Conservation (phyloP, 2,113 vertebrate species). For the Apistogramma diplotaenia region DNA sequence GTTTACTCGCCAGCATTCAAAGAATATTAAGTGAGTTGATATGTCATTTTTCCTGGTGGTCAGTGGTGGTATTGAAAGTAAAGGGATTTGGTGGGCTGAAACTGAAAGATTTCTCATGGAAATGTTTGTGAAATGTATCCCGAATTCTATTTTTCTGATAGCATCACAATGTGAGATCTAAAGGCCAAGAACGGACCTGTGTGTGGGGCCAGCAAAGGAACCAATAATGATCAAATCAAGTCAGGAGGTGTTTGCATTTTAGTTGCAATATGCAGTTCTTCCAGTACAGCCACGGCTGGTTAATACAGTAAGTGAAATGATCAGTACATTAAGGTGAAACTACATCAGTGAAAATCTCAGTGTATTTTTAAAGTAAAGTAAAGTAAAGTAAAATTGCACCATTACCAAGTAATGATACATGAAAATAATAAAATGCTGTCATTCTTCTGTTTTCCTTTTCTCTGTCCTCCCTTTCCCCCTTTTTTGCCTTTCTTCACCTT, state of each 20-base stretch:
- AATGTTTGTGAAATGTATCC: not conserved
- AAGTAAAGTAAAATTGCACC: not conserved
- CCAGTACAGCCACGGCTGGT: not conserved
- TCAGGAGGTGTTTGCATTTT: too few species aligned
- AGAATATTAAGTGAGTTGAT: slow-evolving; percentile 53
- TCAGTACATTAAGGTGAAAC: not conserved
- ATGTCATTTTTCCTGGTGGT: not conserved
- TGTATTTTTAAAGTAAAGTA: not conserved
- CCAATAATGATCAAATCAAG: not conserved
- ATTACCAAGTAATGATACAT: not conserved
- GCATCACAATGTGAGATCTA: not conserved
- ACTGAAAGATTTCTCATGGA: not conserved
- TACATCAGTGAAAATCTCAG: not conserved
- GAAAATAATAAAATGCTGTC: not conserved
- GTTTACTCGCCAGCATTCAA: slow-evolving; percentile 78
- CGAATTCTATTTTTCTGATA: not conserved
- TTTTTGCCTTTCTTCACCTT: slow-evolving; percentile 8
- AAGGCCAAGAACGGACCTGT: not conserved
- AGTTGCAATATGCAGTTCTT: not conserved
- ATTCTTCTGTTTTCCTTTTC: not conserved
- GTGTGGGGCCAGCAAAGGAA: not conserved
- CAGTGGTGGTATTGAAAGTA: not conserved
- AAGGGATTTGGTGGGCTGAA: not conserved
- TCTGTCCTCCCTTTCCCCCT: not conserved
- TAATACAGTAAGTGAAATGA: not conserved